Evolutionary conservation across 2,797 vertebrate species (phyloP).

Genomic region (Cynopterus sphinx): DNA sequence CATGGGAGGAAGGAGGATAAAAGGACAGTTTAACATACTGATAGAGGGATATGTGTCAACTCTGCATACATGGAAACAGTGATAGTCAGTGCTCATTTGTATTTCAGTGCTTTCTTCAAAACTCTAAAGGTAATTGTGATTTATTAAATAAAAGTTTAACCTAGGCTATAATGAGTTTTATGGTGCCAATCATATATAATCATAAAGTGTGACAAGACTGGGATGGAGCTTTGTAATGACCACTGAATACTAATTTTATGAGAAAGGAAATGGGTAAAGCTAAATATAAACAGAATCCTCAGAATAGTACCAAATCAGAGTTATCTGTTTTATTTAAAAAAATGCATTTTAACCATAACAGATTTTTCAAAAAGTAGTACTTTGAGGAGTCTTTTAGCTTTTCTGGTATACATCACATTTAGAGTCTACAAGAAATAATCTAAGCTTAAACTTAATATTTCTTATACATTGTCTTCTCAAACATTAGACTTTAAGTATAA

Average conservation of each 20-base stretch:
- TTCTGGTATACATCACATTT: neutral
- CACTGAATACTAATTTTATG: neutral
- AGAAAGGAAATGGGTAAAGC: neutral
- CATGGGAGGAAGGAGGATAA: neutral
- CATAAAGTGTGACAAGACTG: neutral
- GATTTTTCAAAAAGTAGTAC: neutral
- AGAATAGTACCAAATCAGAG: neutral
- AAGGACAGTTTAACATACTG: fast-evolving
- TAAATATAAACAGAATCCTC: neutral
- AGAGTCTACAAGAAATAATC: neutral
- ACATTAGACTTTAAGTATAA: neutral
- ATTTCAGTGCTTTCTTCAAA: neutral
- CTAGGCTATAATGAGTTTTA: neutral
- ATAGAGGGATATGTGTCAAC: too few species aligned
- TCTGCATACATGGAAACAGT: neutral
- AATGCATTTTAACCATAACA: neutral
- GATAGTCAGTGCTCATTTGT: neutral
- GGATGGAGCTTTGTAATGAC: neutral
- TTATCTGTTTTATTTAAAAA: neutral
- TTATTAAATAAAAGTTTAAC: neutral
- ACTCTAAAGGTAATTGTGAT: neutral
- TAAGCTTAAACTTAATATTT: neutral
- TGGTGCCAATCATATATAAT: neutral
- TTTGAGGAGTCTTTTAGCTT: neutral
- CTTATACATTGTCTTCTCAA: neutral